Conservation (phyloP, 2,888 invertebrate genomes). For the Alviniconcha strummeri region DNA sequence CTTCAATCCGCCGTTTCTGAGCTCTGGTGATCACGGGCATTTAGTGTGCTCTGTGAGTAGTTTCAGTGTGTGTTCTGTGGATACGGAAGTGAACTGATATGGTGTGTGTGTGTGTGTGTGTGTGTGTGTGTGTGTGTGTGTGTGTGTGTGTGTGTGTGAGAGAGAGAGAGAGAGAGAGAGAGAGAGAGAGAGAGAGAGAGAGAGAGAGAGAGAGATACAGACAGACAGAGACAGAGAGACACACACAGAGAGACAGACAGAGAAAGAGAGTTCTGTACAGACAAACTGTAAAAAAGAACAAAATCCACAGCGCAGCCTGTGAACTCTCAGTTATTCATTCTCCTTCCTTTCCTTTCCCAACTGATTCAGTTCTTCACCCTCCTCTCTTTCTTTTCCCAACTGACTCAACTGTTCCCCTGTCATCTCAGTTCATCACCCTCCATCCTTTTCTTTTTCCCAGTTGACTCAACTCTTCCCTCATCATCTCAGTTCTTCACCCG, state of each 20-base stretch:
- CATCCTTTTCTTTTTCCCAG: neutral
- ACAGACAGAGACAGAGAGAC: constrained; percentile 3
- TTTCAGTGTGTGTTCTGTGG: neutral
- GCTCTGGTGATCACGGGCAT: no score
- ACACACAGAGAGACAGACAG: neutral
- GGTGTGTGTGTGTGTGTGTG: constrained; percentile 1
- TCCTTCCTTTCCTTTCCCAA: neutral
- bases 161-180: constrained; percentile 17
- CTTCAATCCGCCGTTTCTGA: no score
- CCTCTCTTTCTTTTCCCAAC: neutral
- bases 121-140: neutral
- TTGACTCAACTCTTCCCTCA: no score
- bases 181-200: constrained; percentile 3
- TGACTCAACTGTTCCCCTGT: neutral
- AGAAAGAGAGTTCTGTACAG: neutral
- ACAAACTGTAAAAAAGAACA: no score
- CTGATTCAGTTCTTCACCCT: neutral
- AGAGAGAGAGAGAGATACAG: neutral
- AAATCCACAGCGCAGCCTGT: no score
- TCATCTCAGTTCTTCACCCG: neutral
- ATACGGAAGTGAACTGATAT: no score
- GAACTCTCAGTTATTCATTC: neutral
- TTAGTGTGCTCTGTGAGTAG: neutral
- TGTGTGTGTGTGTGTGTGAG: neutral
- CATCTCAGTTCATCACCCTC: neutral